Conservation (phyloP, 2,113 vertebrate genomes). For the Sinocyclocheilus maitianheensis region DNA sequence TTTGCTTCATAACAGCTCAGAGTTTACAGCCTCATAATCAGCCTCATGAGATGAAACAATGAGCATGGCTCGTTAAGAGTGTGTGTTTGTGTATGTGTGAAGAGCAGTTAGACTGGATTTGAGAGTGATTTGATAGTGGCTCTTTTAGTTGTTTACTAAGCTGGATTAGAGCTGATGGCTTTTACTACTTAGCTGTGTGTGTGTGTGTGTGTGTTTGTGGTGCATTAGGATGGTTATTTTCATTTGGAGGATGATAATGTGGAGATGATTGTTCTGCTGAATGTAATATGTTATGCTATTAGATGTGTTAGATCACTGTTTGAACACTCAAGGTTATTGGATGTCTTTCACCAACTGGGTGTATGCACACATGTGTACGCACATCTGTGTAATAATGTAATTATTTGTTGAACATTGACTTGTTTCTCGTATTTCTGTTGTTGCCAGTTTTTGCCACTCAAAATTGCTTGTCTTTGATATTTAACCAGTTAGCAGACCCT, state of each 20-base stretch:
- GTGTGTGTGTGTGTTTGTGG: conserved; percentile 31
- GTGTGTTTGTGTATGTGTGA: conserved; percentile 31
- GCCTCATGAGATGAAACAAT: conserved; percentile 19
- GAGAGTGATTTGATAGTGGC: conserved; percentile 46
- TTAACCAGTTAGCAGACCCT: too few relatives aligned
- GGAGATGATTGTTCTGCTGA: conserved; percentile 25
- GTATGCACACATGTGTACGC: too few relatives aligned
- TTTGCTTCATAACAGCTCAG: background rate
- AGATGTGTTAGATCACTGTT: background rate
- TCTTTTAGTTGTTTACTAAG: conserved; percentile 55
- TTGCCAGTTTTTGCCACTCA: too few relatives aligned
- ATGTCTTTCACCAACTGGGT: too few relatives aligned
- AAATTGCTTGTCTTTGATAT: too few relatives aligned
- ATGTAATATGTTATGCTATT: conserved; percentile 9
- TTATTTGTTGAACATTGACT: too few relatives aligned
- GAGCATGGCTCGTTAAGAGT: conserved; percentile 14
- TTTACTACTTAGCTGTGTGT: conserved; percentile 23
- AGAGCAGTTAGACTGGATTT: conserved; percentile 42
- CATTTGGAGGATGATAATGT: conserved; percentile 16
- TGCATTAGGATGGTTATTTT: conserved; percentile 35
- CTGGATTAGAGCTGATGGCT: conserved; percentile 52
- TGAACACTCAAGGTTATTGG: background rate
- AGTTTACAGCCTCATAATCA: background rate
- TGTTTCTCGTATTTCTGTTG: too few relatives aligned
- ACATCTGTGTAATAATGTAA: too few relatives aligned